Conservation (phyloP, 2,888 invertebrate species). For the Octonoba sinensis region DNA sequence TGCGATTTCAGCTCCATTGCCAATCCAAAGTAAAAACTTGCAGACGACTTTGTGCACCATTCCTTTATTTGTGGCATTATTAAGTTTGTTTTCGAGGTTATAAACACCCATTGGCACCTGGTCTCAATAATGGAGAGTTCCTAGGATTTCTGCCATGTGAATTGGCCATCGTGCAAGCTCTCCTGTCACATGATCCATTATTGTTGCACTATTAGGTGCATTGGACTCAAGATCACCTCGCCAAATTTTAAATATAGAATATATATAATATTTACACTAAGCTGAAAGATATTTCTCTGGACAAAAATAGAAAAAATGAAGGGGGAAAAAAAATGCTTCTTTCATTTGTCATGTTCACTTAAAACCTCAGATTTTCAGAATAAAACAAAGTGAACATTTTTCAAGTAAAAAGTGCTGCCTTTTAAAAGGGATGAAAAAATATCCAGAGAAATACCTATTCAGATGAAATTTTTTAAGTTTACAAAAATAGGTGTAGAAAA, state of each 20-base stretch:
- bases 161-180: neutral
- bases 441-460: slow-evolving; percentile 55
- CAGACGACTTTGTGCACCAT: slow-evolving; percentile 29
- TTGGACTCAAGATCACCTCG: slow-evolving; percentile 38
- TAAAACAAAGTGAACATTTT: slow-evolving; percentile 46
- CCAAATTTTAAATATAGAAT: slow-evolving; percentile 36
- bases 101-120: slow-evolving; percentile 45
- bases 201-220: slow-evolving; percentile 17
- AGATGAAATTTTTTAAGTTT: slow-evolving; percentile 42
- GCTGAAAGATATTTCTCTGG: slow-evolving; percentile 50
- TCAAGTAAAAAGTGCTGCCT: slow-evolving; percentile 41
- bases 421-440: slow-evolving; percentile 13
- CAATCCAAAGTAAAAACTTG: slow-evolving; percentile 26
- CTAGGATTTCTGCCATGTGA: slow-evolving; percentile 21
- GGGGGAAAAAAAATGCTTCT: slow-evolving; percentile 10
- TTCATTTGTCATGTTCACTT: slow-evolving; percentile 42
- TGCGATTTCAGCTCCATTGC: neutral
- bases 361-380: slow-evolving; percentile 56
- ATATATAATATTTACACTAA: slow-evolving; percentile 58
- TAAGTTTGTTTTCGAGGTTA: slow-evolving; percentile 17
- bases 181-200: slow-evolving; percentile 2
- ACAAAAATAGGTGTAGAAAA: slow-evolving; percentile 65
- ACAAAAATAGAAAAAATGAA: slow-evolving; percentile 1
- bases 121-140: slow-evolving; percentile 17
- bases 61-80: slow-evolving; percentile 13